phyloP scores from a whole-genome alignment of 2,113 vertebrate species.

The Noturus placidus region DNA sequence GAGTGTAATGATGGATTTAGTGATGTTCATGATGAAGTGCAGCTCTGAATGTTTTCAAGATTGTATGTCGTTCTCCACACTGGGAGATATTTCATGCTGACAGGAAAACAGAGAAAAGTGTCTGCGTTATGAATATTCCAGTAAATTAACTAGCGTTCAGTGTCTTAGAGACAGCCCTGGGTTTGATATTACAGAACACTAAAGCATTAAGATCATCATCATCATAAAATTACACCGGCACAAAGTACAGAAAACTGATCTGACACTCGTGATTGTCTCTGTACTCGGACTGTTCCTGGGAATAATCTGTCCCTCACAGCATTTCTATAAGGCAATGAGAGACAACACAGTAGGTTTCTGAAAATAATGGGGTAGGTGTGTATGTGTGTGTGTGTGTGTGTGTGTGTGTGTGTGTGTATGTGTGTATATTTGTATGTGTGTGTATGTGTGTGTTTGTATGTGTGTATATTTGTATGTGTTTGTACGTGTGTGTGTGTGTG shows the following conservation, averaged over 20 bases:
- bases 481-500: constrained; percentile 4
- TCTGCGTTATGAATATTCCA: background rate
- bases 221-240: background rate
- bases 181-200: background rate
- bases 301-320: background rate
- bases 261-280: background rate
- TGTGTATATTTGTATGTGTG: background rate
- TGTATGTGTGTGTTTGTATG: background rate
- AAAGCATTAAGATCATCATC: background rate
- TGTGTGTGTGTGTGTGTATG: background rate
- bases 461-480: no score
- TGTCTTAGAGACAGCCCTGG: background rate
- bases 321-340: background rate
- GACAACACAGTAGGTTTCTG: background rate
- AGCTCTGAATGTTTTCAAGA: background rate
- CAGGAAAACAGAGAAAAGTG: background rate
- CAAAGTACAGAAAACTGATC: background rate
- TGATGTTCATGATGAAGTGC: background rate
- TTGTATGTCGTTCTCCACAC: background rate
- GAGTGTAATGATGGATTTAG: background rate
- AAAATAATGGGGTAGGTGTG: background rate
- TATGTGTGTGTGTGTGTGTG: no score
- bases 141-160: background rate
- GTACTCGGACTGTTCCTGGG: background rate
- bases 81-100: background rate